phyloP scores from a whole-genome alignment of 64 coral and sea anemone genomes.

The Hydrozoanthus tunicans region DNA sequence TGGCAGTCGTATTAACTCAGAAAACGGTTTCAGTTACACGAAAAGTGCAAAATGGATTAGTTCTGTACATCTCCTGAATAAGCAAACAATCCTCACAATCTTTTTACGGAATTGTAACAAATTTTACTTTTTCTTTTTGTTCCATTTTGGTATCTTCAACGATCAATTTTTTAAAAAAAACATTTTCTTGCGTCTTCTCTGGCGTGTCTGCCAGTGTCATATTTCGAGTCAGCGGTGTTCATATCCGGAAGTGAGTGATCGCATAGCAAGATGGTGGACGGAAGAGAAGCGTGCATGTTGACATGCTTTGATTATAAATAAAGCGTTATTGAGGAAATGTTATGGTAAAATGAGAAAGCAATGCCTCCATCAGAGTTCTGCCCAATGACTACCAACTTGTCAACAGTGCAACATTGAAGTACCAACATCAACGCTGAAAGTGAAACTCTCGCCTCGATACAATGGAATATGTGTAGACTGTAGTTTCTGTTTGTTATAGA shows the following conservation, averaged over 20 bases:
- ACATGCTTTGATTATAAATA: not conserved
- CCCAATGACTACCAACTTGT: no score
- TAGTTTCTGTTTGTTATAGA: not conserved
- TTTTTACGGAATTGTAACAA: not conserved
- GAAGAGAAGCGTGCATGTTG: not conserved
- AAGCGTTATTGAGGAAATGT: not conserved
- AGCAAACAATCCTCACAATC: not conserved
- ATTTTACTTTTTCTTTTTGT: not conserved
- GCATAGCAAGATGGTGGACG: slow-evolving; percentile 40
- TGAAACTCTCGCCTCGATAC: not conserved
- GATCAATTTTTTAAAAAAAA: not conserved
- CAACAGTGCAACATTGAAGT: no score
- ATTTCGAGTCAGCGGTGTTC: not conserved
- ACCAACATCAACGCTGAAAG: not conserved
- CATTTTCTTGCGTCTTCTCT: not conserved
- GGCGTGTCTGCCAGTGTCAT: not conserved
- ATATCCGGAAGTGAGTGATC: not conserved
- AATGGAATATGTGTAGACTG: not conserved
- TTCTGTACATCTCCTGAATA: not conserved
- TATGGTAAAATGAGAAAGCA: no score
- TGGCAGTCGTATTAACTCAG: not conserved
- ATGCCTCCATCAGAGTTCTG: no score
- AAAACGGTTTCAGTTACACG: no score
- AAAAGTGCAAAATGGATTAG: no score
- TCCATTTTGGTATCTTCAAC: not conserved